phyloP scores from a whole-genome alignment of 2,888 invertebrate genomes.

The Blomia tropicalis region DNA sequence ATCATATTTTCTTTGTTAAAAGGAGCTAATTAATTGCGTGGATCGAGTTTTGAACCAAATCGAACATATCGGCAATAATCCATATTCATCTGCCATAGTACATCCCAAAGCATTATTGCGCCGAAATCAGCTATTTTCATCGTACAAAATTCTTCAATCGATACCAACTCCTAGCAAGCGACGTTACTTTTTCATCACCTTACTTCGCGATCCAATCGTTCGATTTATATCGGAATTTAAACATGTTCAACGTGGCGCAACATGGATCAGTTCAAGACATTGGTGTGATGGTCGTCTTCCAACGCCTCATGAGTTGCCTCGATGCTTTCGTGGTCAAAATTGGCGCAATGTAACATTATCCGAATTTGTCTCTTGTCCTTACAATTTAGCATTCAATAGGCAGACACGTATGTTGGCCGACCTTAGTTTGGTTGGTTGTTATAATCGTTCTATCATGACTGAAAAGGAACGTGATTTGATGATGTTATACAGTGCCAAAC shows the following conservation, averaged over 20 bases:
- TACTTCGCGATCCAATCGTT: conserved; percentile 79
- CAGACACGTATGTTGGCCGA: conserved; percentile 97
- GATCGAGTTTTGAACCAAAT: conserved; percentile 76
- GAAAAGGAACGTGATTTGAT: conserved; percentile 56
- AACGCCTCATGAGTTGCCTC: conserved; percentile 60
- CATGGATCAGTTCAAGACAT: conserved; percentile 65
- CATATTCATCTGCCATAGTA: not conserved
- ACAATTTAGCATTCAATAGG: conserved; percentile 84
- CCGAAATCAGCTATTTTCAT: conserved; percentile 33
- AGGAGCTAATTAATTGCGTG: conserved; percentile 74
- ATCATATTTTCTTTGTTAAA: not conserved
- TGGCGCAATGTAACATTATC: conserved; percentile 78
- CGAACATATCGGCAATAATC: conserved; percentile 43
- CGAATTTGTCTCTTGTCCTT: conserved; percentile 74
- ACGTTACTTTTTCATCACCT: conserved; percentile 85
- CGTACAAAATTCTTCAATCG: conserved; percentile 36
- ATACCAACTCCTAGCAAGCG: not conserved
- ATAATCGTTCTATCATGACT: conserved; percentile 50
- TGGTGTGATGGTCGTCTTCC: conserved; percentile 54
- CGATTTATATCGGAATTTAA: conserved; percentile 89
- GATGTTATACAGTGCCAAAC: conserved; percentile 83
- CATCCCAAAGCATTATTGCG: too few relatives aligned
- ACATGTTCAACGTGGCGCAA: conserved; percentile 88
- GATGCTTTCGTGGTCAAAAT: conserved; percentile 46
- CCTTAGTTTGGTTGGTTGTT: conserved; percentile 82